These are phyloP conservation scores for Archips crataeganus DNA, from an alignment of 2,888 invertebrate genomes.

Conservation along the genomic window DNA sequence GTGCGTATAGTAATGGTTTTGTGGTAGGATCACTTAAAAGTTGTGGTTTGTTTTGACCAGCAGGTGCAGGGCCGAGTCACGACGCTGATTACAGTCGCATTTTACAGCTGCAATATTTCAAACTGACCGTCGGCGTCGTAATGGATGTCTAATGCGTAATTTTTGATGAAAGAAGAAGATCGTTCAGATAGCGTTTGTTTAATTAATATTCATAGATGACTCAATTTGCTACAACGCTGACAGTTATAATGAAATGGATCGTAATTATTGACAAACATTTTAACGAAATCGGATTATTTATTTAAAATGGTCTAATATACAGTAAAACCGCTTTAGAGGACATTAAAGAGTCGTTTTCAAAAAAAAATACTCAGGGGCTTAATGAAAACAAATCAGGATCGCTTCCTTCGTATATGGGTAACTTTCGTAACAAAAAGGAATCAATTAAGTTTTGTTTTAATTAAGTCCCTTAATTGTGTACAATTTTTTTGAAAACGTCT, in stretches of 20 bases:
- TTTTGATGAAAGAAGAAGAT: slow-evolving; percentile 25
- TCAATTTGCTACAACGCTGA: neutral
- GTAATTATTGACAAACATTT: neutral
- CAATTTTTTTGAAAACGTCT: no score
- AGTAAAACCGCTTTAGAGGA: no score
- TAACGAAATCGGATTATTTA: no score
- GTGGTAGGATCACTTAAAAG: slow-evolving; percentile 35
- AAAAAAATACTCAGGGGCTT: no score
- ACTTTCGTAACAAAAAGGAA: no score
- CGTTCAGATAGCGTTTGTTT: slow-evolving; percentile 6
- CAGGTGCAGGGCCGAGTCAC: slow-evolving; percentile 66
- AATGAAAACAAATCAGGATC: no score
- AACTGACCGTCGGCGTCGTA: slow-evolving; percentile 13
- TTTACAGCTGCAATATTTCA: slow-evolving; percentile 33
- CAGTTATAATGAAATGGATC: neutral
- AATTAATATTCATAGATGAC: slow-evolving; percentile 8
- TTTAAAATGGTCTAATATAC: no score
- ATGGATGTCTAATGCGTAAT: slow-evolving; percentile 18
- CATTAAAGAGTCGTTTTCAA: no score
- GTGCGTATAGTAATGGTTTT: slow-evolving; percentile 1
- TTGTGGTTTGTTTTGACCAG: slow-evolving; percentile 60
- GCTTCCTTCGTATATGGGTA: no score
- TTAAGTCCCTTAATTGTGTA: no score
- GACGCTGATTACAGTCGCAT: slow-evolving; percentile 46
- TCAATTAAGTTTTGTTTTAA: no score